Percentiles rank a stretch among this genome's conserved stretches.
Evolutionary conservation across 2,113 vertebrate genomes (phyloP).

Genomic region (Tachysurus fulvidraco): DNA sequence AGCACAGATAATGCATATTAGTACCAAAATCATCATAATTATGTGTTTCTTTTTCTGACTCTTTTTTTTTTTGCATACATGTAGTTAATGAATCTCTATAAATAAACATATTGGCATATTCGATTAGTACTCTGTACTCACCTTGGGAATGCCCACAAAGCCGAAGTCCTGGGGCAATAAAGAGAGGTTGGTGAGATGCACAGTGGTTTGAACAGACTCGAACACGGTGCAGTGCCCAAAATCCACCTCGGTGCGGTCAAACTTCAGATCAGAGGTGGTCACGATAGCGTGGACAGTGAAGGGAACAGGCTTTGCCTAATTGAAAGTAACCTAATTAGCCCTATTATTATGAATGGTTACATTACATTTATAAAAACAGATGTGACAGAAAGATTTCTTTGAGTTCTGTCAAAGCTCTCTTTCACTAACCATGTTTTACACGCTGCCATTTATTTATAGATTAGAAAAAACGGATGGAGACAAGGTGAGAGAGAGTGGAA

Average conservation of each 20-base stretch:
- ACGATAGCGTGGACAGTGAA: constrained; percentile 84
- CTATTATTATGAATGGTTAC: neutral
- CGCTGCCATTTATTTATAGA: neutral
- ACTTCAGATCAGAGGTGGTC: constrained; percentile 83
- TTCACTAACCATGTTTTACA: constrained; percentile 5
- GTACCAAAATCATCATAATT: constrained; percentile 1
- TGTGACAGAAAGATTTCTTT: neutral
- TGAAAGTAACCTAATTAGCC: neutral
- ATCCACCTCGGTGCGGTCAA: constrained; percentile 74
- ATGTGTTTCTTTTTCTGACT: neutral
- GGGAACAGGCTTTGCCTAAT: constrained; percentile 73
- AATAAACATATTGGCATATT: neutral
- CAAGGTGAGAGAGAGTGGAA: constrained; percentile 9
- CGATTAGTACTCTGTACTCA: constrained; percentile 54
- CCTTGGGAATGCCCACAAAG: constrained; percentile 85
- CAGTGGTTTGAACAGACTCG: constrained; percentile 73
- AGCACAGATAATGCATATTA: neutral
- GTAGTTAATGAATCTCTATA: neutral
- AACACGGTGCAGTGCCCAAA: constrained; percentile 86
- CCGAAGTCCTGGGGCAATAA: constrained; percentile 90
- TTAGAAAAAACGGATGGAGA: neutral
- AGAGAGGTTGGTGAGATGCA: constrained; percentile 80
- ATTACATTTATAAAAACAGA: neutral
- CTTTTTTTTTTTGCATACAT: neutral
- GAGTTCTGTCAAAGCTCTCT: neutral